Base-by-base conservation (phyloP, 2,113 vertebrate species). In the Gopherus evgoodei region DNA sequence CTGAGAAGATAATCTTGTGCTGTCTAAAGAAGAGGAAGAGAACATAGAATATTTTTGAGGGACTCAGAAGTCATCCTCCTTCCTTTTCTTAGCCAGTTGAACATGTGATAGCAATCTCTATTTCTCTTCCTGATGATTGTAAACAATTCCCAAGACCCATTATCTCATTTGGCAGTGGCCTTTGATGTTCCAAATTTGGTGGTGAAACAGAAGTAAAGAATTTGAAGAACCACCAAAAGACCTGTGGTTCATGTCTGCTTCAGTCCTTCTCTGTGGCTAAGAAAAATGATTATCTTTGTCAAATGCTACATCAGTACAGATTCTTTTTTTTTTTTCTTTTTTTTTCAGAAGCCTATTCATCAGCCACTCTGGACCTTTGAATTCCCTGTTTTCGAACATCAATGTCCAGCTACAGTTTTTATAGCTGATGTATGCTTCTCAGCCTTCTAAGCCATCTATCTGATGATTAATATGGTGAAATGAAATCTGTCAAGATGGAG, bases 121-220 rank as follows among this genome's bases (percentile, higher is more conserved):
- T 21, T 83, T 69, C 81, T 4, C 7, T 65, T 90, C 90, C 80
- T 57, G 90, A 84, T 52, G 52, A 82, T 53, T 82, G 25, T 49
- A 92, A 50, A 0, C 50, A 75, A 4, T 87, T 91, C 17, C 52
- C 50, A 83, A 86, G 62, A 12, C 76, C 62, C 13, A 4, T 86
- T 90, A 24, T 86, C 5, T 82, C 57, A 81, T 47, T 69, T 92
- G 69, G 3, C 31, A 19, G 0, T 75, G 65, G 56, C 25, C 82
- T 5, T 52, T 83, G 49, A 27, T 0, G 0, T 35, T 35, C 42
- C 42, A 81, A 24, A 80, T 6, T 35, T 87, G 5, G 5, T 4
- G 59, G 13, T 86, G 11, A 84, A 92, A 65, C 65, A 19, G 78
- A 47, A 25, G 27, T 69, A 86, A 49, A 3, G 76, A 81, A 25